These are phyloP conservation scores for Aplochiton taeniatus DNA, from an alignment of 2,797 vertebrate species.

Conservation along the genomic window DNA sequence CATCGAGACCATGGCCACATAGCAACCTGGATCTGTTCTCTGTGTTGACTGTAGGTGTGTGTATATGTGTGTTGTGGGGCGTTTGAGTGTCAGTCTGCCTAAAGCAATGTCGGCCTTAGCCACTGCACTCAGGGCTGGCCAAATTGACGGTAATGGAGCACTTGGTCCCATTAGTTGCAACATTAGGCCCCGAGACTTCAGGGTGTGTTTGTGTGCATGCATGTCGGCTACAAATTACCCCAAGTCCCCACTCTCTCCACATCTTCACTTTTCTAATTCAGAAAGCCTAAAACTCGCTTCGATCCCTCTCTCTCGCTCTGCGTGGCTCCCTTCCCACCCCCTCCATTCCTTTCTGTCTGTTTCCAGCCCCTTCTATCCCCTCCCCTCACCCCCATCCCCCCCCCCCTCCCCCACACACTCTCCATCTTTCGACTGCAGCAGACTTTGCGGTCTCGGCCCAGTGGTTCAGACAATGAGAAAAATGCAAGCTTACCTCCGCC, in stretches of 20 bases:
- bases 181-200: conserved; percentile 57
- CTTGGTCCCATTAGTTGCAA: conserved; percentile 62
- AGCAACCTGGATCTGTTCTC: too few relatives aligned
- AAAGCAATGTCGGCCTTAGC: not conserved
- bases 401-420: not conserved
- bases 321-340: not conserved
- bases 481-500: conserved; percentile 50
- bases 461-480: conserved; percentile 68
- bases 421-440: conserved; percentile 58
- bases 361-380: not conserved
- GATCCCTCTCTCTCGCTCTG: not conserved
- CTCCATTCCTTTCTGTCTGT: not conserved
- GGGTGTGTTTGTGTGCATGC: not conserved
- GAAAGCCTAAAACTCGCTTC: too few relatives aligned
- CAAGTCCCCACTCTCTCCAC: too few relatives aligned
- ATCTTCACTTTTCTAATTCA: too few relatives aligned
- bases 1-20: too few relatives aligned
- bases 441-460: conserved; percentile 70
- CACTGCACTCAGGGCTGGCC: conserved; percentile 34
- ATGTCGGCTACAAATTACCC: not conserved
- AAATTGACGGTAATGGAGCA: conserved; percentile 60
- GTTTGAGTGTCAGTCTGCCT: conserved; percentile 8
- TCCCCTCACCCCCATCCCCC: not conserved
- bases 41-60: too few relatives aligned
- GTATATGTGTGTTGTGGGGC: not conserved